Evolutionary conservation across 2,888 invertebrate genomes (phyloP).

Genomic region (Drosophila dives): DNA sequence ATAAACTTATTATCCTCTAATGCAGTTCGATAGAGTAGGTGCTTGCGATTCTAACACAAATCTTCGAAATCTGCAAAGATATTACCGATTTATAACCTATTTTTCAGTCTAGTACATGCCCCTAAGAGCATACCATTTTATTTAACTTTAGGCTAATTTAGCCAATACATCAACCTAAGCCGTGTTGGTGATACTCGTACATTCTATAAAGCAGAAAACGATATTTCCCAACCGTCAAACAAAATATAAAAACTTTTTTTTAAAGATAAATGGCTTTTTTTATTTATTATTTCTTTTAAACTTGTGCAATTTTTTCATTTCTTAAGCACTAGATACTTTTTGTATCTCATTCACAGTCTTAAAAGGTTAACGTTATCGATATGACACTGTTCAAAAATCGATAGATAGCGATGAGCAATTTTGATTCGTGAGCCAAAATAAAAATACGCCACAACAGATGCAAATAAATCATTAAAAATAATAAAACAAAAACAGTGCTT

Average conservation of each 20-base stretch:
- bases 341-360: background rate
- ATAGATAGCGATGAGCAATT: conserved; percentile 30
- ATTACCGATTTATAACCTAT: background rate
- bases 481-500: conserved; percentile 17
- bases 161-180: background rate
- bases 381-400: conserved; percentile 5
- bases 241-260: background rate
- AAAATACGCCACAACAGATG: conserved; percentile 44
- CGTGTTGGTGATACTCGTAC: background rate
- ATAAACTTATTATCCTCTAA: background rate
- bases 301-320: background rate
- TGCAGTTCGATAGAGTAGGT: background rate
- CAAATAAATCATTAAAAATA: conserved; percentile 41
- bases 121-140: background rate
- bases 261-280: background rate
- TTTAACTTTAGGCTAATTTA: background rate
- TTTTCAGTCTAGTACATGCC: background rate
- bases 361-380: background rate
- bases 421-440: conserved; percentile 19
- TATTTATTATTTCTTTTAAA: background rate
- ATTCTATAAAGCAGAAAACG: background rate
- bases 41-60: background rate
- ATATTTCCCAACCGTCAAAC: background rate
- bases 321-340: background rate
- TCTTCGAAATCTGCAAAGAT: background rate